Evolutionary conservation across 2,113 vertebrate species (phyloP), one percentile per base, ranked within the genome.

Genomic region (Crotalus horridus): DNA sequence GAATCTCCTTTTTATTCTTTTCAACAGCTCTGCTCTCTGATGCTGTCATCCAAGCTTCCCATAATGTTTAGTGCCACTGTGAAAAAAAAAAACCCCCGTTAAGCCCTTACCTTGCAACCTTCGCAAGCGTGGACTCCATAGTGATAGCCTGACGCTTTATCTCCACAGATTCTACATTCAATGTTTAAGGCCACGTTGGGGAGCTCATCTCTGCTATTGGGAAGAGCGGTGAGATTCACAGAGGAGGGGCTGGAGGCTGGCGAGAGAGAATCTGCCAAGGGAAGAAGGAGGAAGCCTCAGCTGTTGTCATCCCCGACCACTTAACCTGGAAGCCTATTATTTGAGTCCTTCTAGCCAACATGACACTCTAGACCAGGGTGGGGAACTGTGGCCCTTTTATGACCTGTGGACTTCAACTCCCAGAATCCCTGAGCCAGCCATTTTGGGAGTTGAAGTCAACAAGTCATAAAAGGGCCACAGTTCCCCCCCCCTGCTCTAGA

Each of bases 111-210:
- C 99, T 99, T 99, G 97, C 99, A 99, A 95, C 99, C 99, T 96
- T 99, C 99, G 85, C 99, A 99, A 7, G 99, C 99, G 7, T 99
- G 99, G 20, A 99, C 99, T n/a, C 99, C 99, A 0, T 99, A 99
- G 96, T 99, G 99, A 97, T 99, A 99, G 93, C 99, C 99, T 0
- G 99, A 99, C 74, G 99, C 99, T 94, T 98, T 99, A 97, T 99
- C 99, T 8, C 98, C 98, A 90, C 99, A 99, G 96, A 99, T 98
- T 29, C 98, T 98, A 93, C 99, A 99, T 96, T 99, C 99, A 20
- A 99, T 98, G 97, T 95, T 98, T 94, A 99, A 96, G 11, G 98
- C 92, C 88, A 95, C 93, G n/a, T 94, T 93, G 89, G 96, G 90
- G 59, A 97, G 96, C 23, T 98, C 98, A 3, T 98, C 98, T 3